Conservation (phyloP, 2,113 vertebrate species). For the Anser brachyrhynchus region DNA sequence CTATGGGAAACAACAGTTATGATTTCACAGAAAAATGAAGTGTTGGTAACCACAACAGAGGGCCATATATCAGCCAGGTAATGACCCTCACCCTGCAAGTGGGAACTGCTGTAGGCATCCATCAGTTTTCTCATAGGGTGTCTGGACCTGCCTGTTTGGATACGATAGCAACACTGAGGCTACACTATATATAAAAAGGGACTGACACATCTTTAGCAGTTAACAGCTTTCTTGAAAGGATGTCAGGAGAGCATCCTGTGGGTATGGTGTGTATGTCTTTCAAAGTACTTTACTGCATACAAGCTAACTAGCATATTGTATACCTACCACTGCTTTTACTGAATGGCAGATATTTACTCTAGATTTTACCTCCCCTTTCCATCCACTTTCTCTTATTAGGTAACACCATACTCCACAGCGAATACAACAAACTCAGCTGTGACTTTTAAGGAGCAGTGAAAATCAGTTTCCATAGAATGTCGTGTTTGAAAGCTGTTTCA, state of each 20-base stretch:
- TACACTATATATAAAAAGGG: too few species aligned
- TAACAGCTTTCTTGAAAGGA: not conserved
- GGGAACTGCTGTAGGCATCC: not conserved
- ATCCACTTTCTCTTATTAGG: not conserved
- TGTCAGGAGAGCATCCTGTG: not conserved
- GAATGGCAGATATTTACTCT: not conserved
- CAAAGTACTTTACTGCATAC: not conserved
- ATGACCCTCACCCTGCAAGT: not conserved
- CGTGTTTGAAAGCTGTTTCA: conserved; percentile 55
- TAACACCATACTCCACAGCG: not conserved
- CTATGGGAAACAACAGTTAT: not conserved
- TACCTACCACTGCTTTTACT: not conserved
- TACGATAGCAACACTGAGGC: not conserved
- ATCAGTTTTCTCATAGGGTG: not conserved
- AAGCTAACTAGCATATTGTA: not conserved
- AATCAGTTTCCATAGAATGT: conserved; percentile 8
- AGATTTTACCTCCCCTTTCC: not conserved
- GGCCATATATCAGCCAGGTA: not conserved
- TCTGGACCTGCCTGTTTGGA: not conserved
- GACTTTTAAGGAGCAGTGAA: not conserved
- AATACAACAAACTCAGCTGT: not conserved
- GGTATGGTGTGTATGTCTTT: not conserved
- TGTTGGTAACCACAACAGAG: not conserved
- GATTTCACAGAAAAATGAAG: not conserved
- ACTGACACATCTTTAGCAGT: not conserved